These are phyloP conservation scores for Macrotis lagotis DNA, from an alignment of 2,113 vertebrate genomes.

Conservation along the genomic window DNA sequence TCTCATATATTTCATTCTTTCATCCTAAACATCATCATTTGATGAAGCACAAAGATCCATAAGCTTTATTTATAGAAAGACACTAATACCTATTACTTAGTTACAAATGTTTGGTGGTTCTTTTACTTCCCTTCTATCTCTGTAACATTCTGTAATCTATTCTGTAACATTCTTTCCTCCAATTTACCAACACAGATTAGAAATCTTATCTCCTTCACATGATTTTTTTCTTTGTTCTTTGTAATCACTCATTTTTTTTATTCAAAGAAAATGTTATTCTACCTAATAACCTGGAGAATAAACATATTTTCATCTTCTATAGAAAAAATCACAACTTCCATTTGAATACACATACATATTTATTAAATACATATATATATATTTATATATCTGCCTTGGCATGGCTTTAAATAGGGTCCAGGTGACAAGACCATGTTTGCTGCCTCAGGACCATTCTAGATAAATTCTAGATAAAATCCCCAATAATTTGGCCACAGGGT, in stretches of 20 bases:
- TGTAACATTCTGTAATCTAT: neutral
- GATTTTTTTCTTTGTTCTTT: neutral
- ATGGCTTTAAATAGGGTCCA: neutral
- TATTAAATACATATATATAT: too few relatives aligned
- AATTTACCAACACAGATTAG: neutral
- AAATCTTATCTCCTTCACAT: neutral
- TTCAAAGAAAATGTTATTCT: neutral
- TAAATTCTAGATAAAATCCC: neutral
- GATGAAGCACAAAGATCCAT: neutral
- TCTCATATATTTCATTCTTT: neutral
- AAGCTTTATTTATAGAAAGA: neutral
- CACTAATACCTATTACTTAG: neutral
- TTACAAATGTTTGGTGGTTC: neutral
- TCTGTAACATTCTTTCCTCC: neutral
- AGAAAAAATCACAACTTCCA: neutral
- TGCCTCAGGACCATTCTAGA: neutral
- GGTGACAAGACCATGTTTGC: neutral
- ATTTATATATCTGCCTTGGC: too few relatives aligned
- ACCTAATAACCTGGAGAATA: neutral
- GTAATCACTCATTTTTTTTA: neutral
- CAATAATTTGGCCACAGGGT: neutral
- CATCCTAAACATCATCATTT: too few relatives aligned
- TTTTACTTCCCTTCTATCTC: neutral
- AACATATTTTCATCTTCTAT: neutral
- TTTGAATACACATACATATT: neutral